These are phyloP conservation scores for Burhinus oedicnemus DNA, from an alignment of 2,113 vertebrate species.

Conservation along the genomic window DNA sequence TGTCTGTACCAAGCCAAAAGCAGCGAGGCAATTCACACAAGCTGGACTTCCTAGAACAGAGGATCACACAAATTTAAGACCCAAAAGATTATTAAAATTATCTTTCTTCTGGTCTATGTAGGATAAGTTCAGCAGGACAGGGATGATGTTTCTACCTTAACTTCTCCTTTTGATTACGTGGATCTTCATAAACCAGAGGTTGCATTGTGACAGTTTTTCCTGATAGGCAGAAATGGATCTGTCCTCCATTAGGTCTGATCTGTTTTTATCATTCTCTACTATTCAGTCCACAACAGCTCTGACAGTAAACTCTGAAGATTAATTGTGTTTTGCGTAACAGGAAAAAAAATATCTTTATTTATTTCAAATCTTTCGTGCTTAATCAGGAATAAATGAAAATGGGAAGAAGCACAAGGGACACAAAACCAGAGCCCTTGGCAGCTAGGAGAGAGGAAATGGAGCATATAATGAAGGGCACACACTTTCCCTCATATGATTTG, in stretches of 20 bases:
- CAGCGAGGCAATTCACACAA: background rate
- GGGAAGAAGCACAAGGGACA: background rate
- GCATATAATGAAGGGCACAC: background rate
- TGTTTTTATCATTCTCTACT: background rate
- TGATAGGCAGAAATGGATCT: background rate
- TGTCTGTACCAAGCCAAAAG: background rate
- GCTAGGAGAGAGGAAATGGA: background rate
- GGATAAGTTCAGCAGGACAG: background rate
- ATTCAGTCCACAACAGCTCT: background rate
- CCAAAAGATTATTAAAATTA: background rate
- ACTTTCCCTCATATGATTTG: background rate
- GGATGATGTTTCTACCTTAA: background rate
- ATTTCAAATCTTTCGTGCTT: background rate
- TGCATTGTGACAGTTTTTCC: background rate
- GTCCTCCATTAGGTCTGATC: background rate
- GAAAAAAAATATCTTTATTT: background rate
- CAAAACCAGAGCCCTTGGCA: background rate
- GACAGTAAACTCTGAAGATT: background rate
- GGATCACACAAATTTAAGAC: background rate
- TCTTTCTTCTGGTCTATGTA: background rate
- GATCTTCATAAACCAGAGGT: background rate
- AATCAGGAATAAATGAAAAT: background rate
- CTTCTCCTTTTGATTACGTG: background rate
- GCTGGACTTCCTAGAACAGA: background rate
- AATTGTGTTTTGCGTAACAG: background rate